Conservation (phyloP, 2,888 invertebrate species). For the Mycogona germanica region DNA sequence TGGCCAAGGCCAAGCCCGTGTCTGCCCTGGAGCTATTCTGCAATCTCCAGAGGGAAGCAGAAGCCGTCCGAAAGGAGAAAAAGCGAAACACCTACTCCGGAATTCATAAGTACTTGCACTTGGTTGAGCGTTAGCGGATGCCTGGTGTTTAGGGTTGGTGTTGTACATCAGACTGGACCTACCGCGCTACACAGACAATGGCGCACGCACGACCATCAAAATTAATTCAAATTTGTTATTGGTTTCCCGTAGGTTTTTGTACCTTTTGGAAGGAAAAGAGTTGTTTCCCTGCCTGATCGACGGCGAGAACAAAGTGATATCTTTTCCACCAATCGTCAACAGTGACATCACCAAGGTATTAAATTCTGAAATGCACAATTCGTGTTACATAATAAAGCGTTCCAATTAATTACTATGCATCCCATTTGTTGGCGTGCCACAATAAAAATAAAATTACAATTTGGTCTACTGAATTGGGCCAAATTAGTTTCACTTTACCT, state of each 20-base stretch:
- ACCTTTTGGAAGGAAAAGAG: conserved; percentile 59
- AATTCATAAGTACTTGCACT: conserved; percentile 52
- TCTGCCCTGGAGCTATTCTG: conserved; percentile 54
- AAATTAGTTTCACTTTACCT: too few species aligned
- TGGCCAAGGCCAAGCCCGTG: conserved; percentile 46
- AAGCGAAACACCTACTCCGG: conserved; percentile 70
- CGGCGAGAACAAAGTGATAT: conserved; percentile 51
- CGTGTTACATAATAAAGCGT: too few species aligned
- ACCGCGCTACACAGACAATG: too few species aligned
- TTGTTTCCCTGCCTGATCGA: conserved; percentile 60
- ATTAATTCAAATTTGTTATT: neutral
- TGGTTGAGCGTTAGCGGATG: too few species aligned
- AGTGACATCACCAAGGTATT: conserved; percentile 62
- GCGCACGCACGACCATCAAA: too few species aligned
- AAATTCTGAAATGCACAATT: neutral
- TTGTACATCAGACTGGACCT: too few species aligned
- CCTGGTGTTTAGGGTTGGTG: too few species aligned
- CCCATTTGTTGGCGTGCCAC: too few species aligned
- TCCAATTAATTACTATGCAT: too few species aligned
- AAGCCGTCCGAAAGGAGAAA: conserved; percentile 65
- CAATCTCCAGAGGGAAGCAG: conserved; percentile 59
- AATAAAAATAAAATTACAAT: too few species aligned
- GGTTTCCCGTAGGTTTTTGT: conserved; percentile 45
- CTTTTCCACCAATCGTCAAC: conserved; percentile 78
- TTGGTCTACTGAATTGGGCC: too few species aligned